Conservation (phyloP, 2,113 vertebrate genomes). For the Chaetura pelagica region DNA sequence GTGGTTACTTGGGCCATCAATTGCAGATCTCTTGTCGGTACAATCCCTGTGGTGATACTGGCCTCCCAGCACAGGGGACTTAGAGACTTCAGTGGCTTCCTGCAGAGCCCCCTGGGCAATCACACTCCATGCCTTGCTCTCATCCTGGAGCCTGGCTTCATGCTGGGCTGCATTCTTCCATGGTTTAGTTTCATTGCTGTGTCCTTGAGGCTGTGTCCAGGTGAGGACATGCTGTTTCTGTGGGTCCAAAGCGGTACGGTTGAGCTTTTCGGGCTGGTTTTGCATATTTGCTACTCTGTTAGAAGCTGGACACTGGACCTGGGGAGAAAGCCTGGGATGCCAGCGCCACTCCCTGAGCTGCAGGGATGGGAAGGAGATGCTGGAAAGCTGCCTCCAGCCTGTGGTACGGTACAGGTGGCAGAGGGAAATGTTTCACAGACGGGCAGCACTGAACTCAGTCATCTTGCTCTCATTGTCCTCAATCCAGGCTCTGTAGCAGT, state of each 20-base stretch:
- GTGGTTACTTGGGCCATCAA: not conserved
- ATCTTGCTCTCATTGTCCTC: not conserved
- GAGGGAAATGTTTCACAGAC: not conserved
- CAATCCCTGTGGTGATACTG: not conserved
- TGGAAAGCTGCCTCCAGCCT: not conserved
- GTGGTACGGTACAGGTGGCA: rapidly evolving
- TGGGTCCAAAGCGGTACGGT: rapidly evolving
- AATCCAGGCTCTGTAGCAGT: not conserved
- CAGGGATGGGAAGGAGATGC: not conserved
- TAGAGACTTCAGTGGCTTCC: not conserved
- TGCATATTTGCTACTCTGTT: rapidly evolving
- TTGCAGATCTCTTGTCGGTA: not conserved
- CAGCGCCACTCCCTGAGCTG: not conserved
- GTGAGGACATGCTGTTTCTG: not conserved
- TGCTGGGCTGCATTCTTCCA: not conserved
- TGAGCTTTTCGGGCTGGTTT: not conserved
- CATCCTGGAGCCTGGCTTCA: not conserved
- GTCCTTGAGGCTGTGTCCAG: not conserved
- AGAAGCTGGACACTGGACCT: not conserved
- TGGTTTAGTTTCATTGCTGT: not conserved
- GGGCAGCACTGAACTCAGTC: not conserved
- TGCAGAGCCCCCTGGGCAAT: rapidly evolving
- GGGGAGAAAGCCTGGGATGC: not conserved
- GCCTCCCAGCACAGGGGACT: not conserved
- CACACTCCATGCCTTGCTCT: not conserved